Conservation (phyloP, 2,888 invertebrate genomes). For the Serrognathus titanus region DNA sequence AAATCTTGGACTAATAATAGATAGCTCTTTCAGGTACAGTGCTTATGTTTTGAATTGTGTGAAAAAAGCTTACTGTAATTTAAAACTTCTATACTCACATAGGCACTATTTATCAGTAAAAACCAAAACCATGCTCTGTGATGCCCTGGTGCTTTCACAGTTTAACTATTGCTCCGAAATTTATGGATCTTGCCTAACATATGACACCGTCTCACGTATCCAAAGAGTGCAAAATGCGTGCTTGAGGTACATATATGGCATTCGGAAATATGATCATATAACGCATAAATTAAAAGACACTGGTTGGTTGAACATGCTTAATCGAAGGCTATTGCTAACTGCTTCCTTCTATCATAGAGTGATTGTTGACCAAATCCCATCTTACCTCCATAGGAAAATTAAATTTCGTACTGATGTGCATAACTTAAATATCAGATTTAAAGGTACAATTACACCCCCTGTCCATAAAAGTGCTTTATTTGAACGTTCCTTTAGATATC, state of each 20-base stretch:
- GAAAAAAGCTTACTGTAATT: neutral
- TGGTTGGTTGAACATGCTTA: neutral
- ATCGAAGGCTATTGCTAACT: neutral
- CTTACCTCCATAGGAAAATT: neutral
- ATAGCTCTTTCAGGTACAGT: neutral
- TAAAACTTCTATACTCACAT: neutral
- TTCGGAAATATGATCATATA: conserved; percentile 6
- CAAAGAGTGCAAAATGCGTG: conserved; percentile 4
- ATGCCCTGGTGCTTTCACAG: neutral
- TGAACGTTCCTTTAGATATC: too few relatives aligned
- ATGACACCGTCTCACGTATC: neutral
- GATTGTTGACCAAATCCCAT: neutral
- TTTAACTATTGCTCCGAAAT: neutral
- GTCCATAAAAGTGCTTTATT: too few relatives aligned
- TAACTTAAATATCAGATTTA: too few relatives aligned
- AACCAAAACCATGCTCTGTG: neutral
- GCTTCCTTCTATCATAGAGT: neutral
- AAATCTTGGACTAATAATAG: neutral
- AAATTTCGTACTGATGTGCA: too few relatives aligned
- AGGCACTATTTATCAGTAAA: neutral
- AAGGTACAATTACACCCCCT: too few relatives aligned
- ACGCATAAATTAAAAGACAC: neutral
- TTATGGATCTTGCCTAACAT: neutral
- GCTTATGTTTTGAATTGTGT: neutral
- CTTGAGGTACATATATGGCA: neutral